phyloP scores from a whole-genome alignment of 1,140 invertebrate species.

The Teleogryllus occipitalis region DNA sequence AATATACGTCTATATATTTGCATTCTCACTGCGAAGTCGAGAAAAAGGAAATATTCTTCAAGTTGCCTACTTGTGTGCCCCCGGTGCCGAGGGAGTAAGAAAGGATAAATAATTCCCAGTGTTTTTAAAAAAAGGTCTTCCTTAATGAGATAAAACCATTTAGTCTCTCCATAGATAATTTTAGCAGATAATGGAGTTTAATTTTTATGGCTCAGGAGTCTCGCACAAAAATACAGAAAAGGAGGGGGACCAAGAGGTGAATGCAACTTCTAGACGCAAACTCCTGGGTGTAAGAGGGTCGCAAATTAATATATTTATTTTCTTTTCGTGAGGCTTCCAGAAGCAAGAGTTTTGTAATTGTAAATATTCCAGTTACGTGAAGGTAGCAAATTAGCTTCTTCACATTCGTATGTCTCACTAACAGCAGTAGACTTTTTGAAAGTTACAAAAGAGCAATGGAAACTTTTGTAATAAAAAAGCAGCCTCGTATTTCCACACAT shows the following conservation, averaged over 20 bases:
- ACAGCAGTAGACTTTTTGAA: no score
- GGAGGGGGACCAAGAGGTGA: not conserved
- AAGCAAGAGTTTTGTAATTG: not conserved
- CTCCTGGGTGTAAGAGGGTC: not conserved
- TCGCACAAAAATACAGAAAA: not conserved
- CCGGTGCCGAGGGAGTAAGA: not conserved
- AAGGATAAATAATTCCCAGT: not conserved
- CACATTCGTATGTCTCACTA: no score
- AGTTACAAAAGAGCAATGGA: no score
- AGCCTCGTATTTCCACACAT: no score
- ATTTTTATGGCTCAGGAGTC: not conserved
- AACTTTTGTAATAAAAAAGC: no score
- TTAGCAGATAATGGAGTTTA: not conserved
- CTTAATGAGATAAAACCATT: conserved; percentile 2
- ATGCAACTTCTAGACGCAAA: not conserved
- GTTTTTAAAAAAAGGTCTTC: not conserved
- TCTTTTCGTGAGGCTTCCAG: not conserved
- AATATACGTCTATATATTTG: not conserved
- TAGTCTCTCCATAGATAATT: conserved; percentile 5
- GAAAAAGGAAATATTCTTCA: conserved; percentile 1
- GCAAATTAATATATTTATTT: not conserved
- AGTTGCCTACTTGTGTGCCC: conserved; percentile 3
- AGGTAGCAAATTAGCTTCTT: no score
- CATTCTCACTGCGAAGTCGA: not conserved
- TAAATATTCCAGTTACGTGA: not conserved